Percentiles rank a stretch among this genome's conserved stretches.
Conservation (phyloP, 2,888 invertebrate species). For the Conus canariensis region DNA sequence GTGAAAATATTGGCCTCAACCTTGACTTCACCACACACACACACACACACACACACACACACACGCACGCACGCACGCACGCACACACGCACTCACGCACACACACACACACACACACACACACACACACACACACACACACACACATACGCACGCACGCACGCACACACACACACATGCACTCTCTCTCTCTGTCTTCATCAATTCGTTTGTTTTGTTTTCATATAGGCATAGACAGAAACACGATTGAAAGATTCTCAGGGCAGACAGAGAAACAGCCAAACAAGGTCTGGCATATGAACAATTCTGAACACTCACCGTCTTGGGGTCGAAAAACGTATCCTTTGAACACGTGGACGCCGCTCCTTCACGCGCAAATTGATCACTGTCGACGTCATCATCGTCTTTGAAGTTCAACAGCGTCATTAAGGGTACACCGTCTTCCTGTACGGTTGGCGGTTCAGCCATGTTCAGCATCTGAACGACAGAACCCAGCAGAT, state of each 20-base stretch:
- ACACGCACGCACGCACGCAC: neutral
- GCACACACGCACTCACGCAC: conserved; percentile 1
- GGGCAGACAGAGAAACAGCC: too few relatives aligned
- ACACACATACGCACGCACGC: too few relatives aligned
- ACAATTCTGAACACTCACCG: neutral
- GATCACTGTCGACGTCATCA: neutral
- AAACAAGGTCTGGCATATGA: neutral
- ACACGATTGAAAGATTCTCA: neutral
- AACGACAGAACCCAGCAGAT: neutral
- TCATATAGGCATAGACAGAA: neutral
- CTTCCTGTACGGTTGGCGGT: neutral
- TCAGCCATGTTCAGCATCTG: neutral
- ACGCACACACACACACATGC: too few relatives aligned
- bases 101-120: neutral
- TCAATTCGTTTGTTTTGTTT: too few relatives aligned
- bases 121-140: too few relatives aligned
- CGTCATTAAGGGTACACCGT: neutral
- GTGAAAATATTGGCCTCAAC: too few relatives aligned
- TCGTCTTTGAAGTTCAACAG: conserved; percentile 19
- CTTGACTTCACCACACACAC: too few relatives aligned
- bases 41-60: too few relatives aligned
- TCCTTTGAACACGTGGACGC: neutral
- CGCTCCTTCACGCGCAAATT: neutral
- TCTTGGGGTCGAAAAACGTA: neutral
- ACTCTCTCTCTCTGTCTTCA: too few relatives aligned